Percentiles rank a stretch among this genome's conserved stretches.
Evolutionary conservation across 2,888 invertebrate species (phyloP).

Genomic region (Campoletis raptor): DNA sequence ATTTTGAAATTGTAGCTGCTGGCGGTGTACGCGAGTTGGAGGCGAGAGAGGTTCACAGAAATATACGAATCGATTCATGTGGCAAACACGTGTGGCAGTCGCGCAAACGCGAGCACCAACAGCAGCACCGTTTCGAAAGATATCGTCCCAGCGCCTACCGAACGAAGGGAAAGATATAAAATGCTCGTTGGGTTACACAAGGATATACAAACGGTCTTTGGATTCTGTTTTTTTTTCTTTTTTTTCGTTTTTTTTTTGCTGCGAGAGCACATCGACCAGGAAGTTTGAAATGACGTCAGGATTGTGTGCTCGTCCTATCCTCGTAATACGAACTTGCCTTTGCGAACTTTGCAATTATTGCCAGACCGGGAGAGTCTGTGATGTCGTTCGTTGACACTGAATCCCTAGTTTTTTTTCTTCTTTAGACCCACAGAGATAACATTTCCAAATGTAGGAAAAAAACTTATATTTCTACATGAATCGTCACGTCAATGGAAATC

Average conservation of each 20-base stretch:
- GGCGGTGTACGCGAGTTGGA: neutral
- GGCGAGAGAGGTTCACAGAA: constrained; percentile 45
- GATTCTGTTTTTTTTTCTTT: constrained; percentile 48
- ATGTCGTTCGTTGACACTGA: constrained; percentile 16
- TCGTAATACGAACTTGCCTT: constrained; percentile 35
- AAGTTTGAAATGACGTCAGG: constrained; percentile 71
- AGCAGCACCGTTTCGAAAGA: constrained; percentile 30
- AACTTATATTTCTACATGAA: neutral
- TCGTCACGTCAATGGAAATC: neutral
- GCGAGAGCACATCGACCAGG: constrained; percentile 62
- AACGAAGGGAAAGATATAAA: constrained; percentile 33
- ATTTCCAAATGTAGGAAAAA: neutral
- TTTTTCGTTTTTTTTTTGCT: constrained; percentile 48
- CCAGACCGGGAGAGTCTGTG: constrained; percentile 14
- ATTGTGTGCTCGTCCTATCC: constrained; percentile 28
- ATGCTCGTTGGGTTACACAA: constrained; percentile 59
- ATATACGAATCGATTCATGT: constrained; percentile 67
- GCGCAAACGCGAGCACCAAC: constrained; percentile 47
- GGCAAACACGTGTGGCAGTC: constrained; percentile 72
- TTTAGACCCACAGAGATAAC: neutral
- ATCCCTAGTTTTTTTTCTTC: constrained; percentile 3
- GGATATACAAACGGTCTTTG: constrained; percentile 65
- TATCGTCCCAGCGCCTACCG: constrained; percentile 43
- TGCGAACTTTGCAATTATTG: constrained; percentile 23
- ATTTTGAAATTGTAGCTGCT: constrained; percentile 30